A percentile compares a stretch with the other conserved stretches of the same genome.
phyloP scores from a whole-genome alignment of 2,797 vertebrate genomes.

The Myotis findleyi region DNA sequence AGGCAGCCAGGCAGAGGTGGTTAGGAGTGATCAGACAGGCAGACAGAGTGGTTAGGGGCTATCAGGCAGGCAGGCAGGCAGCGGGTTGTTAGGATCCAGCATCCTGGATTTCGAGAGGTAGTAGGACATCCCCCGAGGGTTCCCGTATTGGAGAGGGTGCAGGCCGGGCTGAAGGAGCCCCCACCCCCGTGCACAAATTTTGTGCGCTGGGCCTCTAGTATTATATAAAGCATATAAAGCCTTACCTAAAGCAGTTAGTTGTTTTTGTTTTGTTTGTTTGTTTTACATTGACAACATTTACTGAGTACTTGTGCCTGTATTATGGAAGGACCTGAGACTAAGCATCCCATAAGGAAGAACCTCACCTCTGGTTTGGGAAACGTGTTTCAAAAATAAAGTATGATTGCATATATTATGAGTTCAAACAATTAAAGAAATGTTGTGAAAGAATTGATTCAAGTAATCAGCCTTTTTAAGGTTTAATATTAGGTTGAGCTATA shows the following conservation, averaged over 20 bases:
- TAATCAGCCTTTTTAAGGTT: not conserved
- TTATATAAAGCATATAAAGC: not conserved
- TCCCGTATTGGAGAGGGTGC: too few species aligned
- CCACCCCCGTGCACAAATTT: too few species aligned
- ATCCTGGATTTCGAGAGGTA: too few species aligned
- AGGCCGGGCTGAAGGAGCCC: too few species aligned
- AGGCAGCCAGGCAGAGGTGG: too few species aligned
- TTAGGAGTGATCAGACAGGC: too few species aligned
- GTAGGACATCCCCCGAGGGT: too few species aligned
- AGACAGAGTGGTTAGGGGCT: too few species aligned
- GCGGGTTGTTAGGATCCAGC: too few species aligned
- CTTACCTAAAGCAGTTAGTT: not conserved
- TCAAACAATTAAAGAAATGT: not conserved
- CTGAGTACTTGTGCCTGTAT: not conserved
- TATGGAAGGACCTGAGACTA: not conserved
- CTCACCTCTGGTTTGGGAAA: constrained; percentile 24
- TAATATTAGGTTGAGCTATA: not conserved
- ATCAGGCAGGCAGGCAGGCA: too few species aligned
- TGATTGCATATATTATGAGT: not conserved
- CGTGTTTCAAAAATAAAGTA: constrained; percentile 11
- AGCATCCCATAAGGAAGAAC: not conserved
- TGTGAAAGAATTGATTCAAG: not conserved
- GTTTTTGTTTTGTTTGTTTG: not conserved
- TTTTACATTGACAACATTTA: not conserved
- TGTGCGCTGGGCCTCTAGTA: not conserved